These are phyloP conservation scores for Pterostichus niger DNA, from an alignment of 2,888 invertebrate genomes.

Conservation along the genomic window DNA sequence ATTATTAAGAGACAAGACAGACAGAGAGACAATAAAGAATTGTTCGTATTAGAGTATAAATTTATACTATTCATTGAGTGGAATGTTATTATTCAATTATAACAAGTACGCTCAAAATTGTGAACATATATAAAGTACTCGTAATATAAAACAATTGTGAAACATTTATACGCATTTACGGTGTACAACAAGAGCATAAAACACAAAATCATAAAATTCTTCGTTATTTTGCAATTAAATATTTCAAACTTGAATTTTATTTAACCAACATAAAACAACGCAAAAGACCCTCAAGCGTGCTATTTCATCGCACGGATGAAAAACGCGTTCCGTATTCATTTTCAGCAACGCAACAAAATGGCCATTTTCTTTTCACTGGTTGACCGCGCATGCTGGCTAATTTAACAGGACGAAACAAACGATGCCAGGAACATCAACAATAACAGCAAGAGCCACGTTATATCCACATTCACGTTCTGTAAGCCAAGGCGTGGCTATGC, in stretches of 20 bases:
- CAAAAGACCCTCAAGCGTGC: constrained; percentile 53
- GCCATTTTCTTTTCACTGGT: constrained; percentile 58
- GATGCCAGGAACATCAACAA: constrained; percentile 48
- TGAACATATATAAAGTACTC: constrained; percentile 26
- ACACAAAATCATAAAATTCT: constrained; percentile 50
- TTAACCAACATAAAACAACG: constrained; percentile 54
- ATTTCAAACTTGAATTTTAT: constrained; percentile 57
- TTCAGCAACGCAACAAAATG: constrained; percentile 60
- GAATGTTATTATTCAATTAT: background rate
- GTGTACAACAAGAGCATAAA: constrained; percentile 16
- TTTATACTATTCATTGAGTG: no score
- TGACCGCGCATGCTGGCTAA: constrained; percentile 47
- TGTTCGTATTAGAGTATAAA: no score
- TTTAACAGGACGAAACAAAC: constrained; percentile 51
- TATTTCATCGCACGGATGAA: constrained; percentile 52
- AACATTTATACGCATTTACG: constrained; percentile 41
- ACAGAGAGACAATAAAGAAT: no score
- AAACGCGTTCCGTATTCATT: constrained; percentile 59
- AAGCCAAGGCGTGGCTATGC: background rate
- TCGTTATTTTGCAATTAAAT: constrained; percentile 58
- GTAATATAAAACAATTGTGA: constrained; percentile 39
- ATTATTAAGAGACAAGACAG: no score
- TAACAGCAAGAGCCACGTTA: constrained; percentile 10
- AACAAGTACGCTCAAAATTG: background rate
- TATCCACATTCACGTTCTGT: background rate